Conservation (phyloP, 2,113 vertebrate genomes). For the Caloenas nicobarica region DNA sequence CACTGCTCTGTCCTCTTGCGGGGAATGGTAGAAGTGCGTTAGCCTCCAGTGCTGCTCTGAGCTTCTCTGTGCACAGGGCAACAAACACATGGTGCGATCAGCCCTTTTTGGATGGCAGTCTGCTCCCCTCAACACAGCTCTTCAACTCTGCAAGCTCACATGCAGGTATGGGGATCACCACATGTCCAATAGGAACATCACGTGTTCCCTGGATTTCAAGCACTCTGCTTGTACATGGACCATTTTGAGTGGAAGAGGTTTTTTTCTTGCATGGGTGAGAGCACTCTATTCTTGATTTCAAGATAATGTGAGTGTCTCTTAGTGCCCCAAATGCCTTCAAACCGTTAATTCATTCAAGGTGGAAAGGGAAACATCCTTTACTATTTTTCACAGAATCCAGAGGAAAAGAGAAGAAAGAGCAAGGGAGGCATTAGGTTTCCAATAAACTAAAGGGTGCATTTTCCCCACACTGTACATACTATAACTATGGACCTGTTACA, state of each 20-base stretch:
- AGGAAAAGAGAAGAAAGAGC: not conserved
- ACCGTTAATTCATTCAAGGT: not conserved
- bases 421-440: not conserved
- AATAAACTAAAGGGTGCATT: not conserved
- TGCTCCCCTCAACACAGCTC: not conserved
- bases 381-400: not conserved
- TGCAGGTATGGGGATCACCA: not conserved
- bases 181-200: not conserved
- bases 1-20: not conserved
- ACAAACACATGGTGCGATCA: not conserved
- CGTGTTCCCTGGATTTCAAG: not conserved
- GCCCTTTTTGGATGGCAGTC: not conserved
- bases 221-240: not conserved
- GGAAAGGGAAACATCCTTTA: not conserved
- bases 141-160: not conserved
- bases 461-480: not conserved
- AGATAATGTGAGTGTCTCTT: not conserved
- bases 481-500: not conserved
- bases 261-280: not conserved
- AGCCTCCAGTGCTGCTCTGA: not conserved
- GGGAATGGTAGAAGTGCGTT: fast-evolving
- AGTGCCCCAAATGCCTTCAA: not conserved
- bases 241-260: not conserved
- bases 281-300: not conserved
- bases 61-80: not conserved